Conservation (phyloP, 2,888 invertebrate species). For the Drosophila eohydei region DNA sequence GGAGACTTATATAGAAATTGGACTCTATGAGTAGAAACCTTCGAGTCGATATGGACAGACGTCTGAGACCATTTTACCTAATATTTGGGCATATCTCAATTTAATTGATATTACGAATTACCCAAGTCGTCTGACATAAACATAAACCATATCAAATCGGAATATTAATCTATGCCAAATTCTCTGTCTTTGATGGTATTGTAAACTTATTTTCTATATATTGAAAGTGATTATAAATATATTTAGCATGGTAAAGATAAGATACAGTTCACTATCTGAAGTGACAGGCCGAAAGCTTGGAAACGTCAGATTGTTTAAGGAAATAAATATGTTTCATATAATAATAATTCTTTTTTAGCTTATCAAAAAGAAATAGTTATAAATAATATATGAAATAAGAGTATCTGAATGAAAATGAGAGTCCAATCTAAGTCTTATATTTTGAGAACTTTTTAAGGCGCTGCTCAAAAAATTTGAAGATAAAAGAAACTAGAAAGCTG, state of each 20-base stretch:
- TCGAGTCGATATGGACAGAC: background rate
- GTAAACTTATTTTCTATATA: background rate
- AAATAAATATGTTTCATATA: background rate
- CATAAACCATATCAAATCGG: background rate
- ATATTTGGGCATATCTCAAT: background rate
- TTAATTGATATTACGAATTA: background rate
- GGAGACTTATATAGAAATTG: background rate
- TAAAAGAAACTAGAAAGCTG: no score
- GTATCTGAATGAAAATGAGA: no score
- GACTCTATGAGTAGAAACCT: background rate
- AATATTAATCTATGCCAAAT: background rate
- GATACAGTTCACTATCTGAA: constrained; percentile 3
- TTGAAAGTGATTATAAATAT: background rate
- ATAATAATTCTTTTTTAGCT: background rate
- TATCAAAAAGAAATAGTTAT: background rate
- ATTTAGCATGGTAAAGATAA: background rate
- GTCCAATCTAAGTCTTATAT: no score
- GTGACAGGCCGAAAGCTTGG: background rate
- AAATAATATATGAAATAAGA: background rate
- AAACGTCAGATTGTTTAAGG: background rate
- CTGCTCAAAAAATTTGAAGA: no score
- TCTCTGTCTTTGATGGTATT: background rate
- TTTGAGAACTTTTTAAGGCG: no score
- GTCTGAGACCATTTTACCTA: background rate
- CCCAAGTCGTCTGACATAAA: background rate